phyloP scores from a whole-genome alignment of 1,140 invertebrate species.

The Mycetomoellerius zeteki region DNA sequence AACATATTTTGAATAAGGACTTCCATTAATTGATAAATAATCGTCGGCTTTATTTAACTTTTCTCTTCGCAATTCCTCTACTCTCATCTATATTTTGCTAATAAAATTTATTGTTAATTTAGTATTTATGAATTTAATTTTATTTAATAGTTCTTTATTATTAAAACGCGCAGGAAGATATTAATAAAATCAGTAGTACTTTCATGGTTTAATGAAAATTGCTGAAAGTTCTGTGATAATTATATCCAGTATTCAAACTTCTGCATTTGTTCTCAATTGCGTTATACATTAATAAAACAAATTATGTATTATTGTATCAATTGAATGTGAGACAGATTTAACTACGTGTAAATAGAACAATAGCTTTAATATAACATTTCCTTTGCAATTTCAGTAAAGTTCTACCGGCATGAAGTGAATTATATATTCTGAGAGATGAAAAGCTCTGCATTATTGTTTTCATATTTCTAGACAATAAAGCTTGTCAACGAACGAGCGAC shows the following conservation, averaged over 20 bases:
- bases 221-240: conserved; percentile 8
- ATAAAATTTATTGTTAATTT: too few species aligned
- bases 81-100: too few species aligned
- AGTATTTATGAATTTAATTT: not conserved
- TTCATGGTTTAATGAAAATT: not conserved
- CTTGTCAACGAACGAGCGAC: not conserved
- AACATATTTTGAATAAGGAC: too few species aligned
- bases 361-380: not conserved
- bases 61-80: too few species aligned
- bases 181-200: not conserved
- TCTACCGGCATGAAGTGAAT: not conserved
- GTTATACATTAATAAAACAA: conserved; percentile 1
- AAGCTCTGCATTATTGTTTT: not conserved
- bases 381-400: not conserved
- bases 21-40: too few species aligned
- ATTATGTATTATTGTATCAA: not conserved
- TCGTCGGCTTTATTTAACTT: too few species aligned
- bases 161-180: not conserved
- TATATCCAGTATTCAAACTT: conserved; percentile 13
- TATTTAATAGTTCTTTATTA: conserved; percentile 4
- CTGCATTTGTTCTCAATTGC: not conserved
- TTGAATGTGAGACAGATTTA: conserved; percentile 20
- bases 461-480: conserved; percentile 18
- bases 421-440: not conserved
- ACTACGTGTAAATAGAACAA: not conserved